Evolutionary conservation across 2,797 vertebrate species (phyloP), one percentile per base, ranked within the genome.

Genomic region (Poeciliopsis gracilis): DNA sequence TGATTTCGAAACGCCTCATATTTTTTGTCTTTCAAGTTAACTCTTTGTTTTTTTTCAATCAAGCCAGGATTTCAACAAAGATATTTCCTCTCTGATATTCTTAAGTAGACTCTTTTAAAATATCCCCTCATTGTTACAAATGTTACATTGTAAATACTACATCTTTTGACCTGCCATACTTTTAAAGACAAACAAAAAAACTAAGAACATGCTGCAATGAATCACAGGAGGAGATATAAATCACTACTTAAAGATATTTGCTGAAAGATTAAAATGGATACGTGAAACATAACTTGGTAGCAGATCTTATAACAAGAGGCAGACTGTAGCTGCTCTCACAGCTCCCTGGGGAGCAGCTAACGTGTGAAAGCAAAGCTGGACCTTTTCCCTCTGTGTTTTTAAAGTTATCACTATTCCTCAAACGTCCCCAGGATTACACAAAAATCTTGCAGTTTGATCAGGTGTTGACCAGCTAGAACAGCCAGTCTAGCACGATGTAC

Each of bases 401-500:
- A 95, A 97, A 97, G 96, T 96, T 2, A 95, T 97, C 92, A 93
- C 95, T 81, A 90, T 95, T 96, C 96, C 94, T 93, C 93, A 74
- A 85, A 92, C 69, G 30, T 88, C 93, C 59, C 92, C 89, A 87
- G 86, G 92, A 94, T 94, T 89, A 93, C 93, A 95, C 87, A 51
- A 82, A 85, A 95, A 94, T 87, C 82, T 91, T 80, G 84, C 92
- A 96, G 96, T 98, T 98, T 97, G 94, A 96, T 97, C 97, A 98
- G 97, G 97, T 98, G 97, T 94, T 96, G 93, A 93, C 92, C 95
- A 94, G 93, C 87, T 80, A 91, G 86, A 87, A 77, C 84, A 91
- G 91, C 75, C 53, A 69, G 81, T 85, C 82, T 86, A 84, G 86
- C 77, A 81, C 38, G 78, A 59, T 53, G 78, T 82, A 73, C 72